Base-by-base conservation (phyloP, 1,140 invertebrate species). In the Caenorhabditis remanei region DNA sequence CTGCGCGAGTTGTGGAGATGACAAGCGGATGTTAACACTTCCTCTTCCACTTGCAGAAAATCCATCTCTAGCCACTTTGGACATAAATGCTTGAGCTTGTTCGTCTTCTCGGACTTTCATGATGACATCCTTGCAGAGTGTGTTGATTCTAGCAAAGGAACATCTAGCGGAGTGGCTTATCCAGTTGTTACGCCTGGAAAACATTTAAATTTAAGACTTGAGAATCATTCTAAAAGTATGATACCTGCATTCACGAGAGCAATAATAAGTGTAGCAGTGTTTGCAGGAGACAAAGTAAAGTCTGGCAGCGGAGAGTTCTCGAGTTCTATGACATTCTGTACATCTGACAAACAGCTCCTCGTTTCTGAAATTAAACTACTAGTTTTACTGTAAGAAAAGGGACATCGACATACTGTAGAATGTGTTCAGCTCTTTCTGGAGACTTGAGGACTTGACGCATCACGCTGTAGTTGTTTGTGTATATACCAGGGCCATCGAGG, bases 121-220 rank as follows among this genome's bases (percentile, higher is more conserved):
- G 61, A 98, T 94, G 8, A 98, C 96, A 92, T 97, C 96, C 86
- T 96, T 95, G 93, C 96, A 98, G 9, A 97, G 94, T 24, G 96
- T 93, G 86, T 91, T 93, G 5, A 96, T 96, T 8, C 96, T 94
- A 2, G 96, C 96, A 93, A 97, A 96, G 61, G 97, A 93, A 91
- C 97, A 98, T n/a, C 96, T 41, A 56, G 67, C 83, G 40, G 63
- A 48, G 53, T 88, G 87, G 19, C 46, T 82, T n/a, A 67, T 67
- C 87, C 87, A 88, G 50, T 88, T 84, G 50, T 88, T 88, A 1
- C 53, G 24, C 21, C 87, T 87, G 24, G 32, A 85, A 65, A 11
- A 6, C 55, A 19, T 19, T 71, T 67, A 7, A 0, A 8, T 24
- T 7, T 95, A 90, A 95, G 24, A 91, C 85, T 75, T 96, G 92